Base-by-base conservation (phyloP, 2,113 vertebrate species). In the Phaethornis superciliosus region DNA sequence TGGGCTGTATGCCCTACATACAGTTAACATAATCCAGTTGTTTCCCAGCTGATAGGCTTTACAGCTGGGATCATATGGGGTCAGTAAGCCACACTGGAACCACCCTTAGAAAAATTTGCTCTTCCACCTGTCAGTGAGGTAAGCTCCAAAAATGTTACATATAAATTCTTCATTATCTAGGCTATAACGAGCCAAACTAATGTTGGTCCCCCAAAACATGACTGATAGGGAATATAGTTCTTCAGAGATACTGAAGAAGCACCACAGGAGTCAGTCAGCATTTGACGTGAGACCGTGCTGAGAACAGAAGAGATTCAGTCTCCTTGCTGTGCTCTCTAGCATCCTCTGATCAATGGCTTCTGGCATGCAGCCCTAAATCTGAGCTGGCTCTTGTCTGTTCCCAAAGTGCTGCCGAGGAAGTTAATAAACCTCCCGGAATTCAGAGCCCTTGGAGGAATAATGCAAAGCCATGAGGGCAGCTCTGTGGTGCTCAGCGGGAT, bases 381-480 rank as follows among this genome's bases (percentile, higher is more conserved):
- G 7, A 88, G 75, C 75, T 11, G 63, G 49, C 59, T 93, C 80
- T 62, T 62, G 27, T 10, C 77, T 77, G 88, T 79, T 93, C 71
- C 78, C 6, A 1, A 46, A 62, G 71, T 17, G 59, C 79, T 80
- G 75, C 85, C 33, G 81, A 35, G 63, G 75, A 90, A 91, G 85
- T 96, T 95, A 95, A 95, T 96, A 95, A 95, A 90, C 85, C 71
- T 93, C 70, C 30, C 0, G n/a, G 90, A 95, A 95, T 95, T 77
- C 93, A 80, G 54, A 74, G 67, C 85, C 76, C 88, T 58, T 24
- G 24, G 24, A 94, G 89, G 44, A 89, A 88, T 49, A 83, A 85
- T 33, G 75, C 2, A 20, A 72, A 93, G 81, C 46, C 2, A 0
- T 12, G 56, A 91, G 87, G 37, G 27, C 60, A 58, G 79, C 46